A percentile compares a stretch with the other conserved stretches of the same genome.
Evolutionary conservation across 1,140 invertebrate species (phyloP).

Genomic region (Homarus americanus): DNA sequence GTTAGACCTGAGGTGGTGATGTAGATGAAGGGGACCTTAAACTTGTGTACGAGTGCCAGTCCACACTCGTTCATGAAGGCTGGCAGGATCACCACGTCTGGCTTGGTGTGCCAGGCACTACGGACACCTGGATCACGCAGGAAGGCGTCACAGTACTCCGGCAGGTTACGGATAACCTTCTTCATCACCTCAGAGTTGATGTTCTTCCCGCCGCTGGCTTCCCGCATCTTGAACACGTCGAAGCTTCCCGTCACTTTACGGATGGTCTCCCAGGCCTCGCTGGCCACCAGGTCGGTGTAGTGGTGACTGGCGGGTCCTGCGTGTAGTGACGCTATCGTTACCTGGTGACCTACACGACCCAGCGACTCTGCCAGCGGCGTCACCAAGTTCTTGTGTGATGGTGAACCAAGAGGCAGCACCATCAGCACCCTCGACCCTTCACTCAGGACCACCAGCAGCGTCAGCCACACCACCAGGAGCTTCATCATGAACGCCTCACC

Average conservation of each 20-base stretch:
- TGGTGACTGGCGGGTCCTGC: slow-evolving; percentile 75
- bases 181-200: slow-evolving; percentile 73
- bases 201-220: slow-evolving; percentile 56
- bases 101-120: slow-evolving; percentile 71
- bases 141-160: slow-evolving; percentile 73
- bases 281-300: slow-evolving; percentile 74
- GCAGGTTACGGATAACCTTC: slow-evolving; percentile 68
- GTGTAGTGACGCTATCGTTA: slow-evolving; percentile 81
- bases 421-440: slow-evolving; percentile 70
- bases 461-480: neutral
- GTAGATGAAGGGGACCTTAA: slow-evolving; percentile 82
- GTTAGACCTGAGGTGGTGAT: slow-evolving; percentile 72
- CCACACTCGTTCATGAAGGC: slow-evolving; percentile 76
- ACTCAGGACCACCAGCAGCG: slow-evolving; percentile 7
- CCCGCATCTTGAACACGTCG: slow-evolving; percentile 71
- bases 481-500: neutral
- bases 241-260: slow-evolving; percentile 66
- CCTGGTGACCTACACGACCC: slow-evolving; percentile 81
- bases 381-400: slow-evolving; percentile 81
- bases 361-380: slow-evolving; percentile 79
- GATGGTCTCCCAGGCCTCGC: slow-evolving; percentile 55
- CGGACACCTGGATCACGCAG: slow-evolving; percentile 69
- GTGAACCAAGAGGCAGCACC: slow-evolving; percentile 69
- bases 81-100: slow-evolving; percentile 76
- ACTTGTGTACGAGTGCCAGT: slow-evolving; percentile 78